Percentiles rank a stretch among this genome's conserved stretches.
These are phyloP conservation scores for Laticauda laticaudata DNA, from an alignment of 2,113 vertebrate species.

Conservation along the genomic window DNA sequence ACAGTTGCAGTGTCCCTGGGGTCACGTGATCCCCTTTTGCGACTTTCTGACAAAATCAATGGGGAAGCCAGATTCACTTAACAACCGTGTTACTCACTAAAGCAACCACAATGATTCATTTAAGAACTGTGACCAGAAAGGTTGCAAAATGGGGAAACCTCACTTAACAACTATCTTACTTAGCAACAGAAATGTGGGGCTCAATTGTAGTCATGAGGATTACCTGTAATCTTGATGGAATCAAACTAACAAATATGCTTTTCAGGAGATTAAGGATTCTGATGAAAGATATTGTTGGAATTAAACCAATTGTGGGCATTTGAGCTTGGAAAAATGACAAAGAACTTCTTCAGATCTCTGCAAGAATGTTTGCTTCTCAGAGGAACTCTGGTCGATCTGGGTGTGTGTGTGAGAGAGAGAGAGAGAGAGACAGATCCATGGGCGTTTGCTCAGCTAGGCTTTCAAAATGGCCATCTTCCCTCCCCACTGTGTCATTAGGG, in stretches of 20 bases:
- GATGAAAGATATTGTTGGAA: neutral
- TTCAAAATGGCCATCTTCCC: neutral
- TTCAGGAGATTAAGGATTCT: neutral
- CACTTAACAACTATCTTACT: no score
- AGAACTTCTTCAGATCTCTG: neutral
- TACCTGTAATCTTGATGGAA: neutral
- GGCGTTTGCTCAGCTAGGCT: neutral
- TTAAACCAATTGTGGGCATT: neutral
- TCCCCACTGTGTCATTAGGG: neutral
- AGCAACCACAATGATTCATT: no score
- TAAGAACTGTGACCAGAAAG: no score
- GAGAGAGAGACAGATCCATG: neutral
- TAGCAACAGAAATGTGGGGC: no score
- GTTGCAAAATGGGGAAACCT: no score
- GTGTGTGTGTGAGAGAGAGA: accelerated
- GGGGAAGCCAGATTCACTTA: no score
- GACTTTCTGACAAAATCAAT: no score
- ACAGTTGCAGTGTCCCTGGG: no score
- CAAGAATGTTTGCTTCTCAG: neutral
- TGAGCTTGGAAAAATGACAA: neutral
- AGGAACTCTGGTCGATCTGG: neutral
- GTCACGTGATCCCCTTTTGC: no score
- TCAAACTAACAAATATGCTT: neutral
- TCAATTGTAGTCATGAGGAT: no score
- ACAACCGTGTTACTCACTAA: no score